Evolutionary conservation across 2,797 vertebrate species (phyloP).

Genomic region (Trachops cirrhosus): DNA sequence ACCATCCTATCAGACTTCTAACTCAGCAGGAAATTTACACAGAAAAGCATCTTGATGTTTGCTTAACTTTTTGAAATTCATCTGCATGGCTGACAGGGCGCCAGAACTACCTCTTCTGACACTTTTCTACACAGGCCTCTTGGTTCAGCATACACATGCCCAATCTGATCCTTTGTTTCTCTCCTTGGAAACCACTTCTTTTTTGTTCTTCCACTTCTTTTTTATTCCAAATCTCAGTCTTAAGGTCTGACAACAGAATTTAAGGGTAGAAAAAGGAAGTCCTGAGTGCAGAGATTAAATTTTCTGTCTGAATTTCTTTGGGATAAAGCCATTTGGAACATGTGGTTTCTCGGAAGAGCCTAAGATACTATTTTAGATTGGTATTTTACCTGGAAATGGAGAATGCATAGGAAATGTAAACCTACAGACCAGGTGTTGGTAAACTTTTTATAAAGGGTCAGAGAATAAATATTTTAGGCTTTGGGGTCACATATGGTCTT

Average conservation of each 20-base stretch:
- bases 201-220: neutral
- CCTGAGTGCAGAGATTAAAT: neutral
- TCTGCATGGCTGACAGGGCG: neutral
- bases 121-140: neutral
- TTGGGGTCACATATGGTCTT: neutral
- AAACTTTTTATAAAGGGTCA: neutral
- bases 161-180: neutral
- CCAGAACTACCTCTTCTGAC: neutral
- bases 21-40: neutral
- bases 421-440: neutral
- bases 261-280: neutral
- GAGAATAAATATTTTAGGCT: neutral
- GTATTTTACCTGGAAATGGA: neutral
- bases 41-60: neutral
- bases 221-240: neutral
- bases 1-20: neutral
- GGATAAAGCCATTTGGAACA: conserved; percentile 2
- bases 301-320: conserved; percentile 46
- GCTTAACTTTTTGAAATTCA: neutral
- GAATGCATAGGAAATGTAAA: neutral
- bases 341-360: neutral
- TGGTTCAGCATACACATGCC: neutral
- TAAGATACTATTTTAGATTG: neutral
- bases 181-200: neutral
- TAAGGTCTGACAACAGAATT: neutral